Conservation (phyloP, 92 coral and sea anemone species). For the Umimayanthus kanabou region DNA sequence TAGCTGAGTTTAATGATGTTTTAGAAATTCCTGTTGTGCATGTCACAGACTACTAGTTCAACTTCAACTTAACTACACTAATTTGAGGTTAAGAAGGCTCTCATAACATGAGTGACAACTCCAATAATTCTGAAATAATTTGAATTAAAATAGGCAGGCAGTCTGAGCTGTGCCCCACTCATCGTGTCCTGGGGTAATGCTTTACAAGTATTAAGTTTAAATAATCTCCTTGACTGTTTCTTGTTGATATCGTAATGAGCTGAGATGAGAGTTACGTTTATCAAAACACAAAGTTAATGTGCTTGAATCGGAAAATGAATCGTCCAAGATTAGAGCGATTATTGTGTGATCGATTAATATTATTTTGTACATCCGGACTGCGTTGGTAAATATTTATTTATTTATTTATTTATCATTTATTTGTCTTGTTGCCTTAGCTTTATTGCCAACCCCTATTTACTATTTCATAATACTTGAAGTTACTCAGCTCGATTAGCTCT, state of each 20-base stretch:
- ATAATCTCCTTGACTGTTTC: not conserved
- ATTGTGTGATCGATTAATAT: not conserved
- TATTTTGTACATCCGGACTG: not conserved
- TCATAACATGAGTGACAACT: not conserved
- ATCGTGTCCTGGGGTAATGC: not conserved
- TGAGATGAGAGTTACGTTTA: not conserved
- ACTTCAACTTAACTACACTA: not conserved
- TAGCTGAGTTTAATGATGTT: not conserved
- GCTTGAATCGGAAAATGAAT: not conserved
- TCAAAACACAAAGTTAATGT: no score
- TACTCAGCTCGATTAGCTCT: no score
- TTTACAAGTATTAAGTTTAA: no score
- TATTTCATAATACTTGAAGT: no score
- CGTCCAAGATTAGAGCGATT: not conserved
- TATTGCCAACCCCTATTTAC: no score
- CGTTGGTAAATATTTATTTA: not conserved
- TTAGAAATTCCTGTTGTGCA: no score
- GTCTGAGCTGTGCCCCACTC: not conserved
- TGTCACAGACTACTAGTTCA: not conserved
- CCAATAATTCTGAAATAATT: not conserved
- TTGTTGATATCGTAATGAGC: not conserved
- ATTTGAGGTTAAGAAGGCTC: not conserved
- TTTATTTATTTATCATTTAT: no score
- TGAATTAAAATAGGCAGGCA: not conserved
- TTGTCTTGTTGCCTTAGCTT: no score